Evolutionary conservation across 2,113 vertebrate species (phyloP).

Genomic region (Erythrocercus mccallii): DNA sequence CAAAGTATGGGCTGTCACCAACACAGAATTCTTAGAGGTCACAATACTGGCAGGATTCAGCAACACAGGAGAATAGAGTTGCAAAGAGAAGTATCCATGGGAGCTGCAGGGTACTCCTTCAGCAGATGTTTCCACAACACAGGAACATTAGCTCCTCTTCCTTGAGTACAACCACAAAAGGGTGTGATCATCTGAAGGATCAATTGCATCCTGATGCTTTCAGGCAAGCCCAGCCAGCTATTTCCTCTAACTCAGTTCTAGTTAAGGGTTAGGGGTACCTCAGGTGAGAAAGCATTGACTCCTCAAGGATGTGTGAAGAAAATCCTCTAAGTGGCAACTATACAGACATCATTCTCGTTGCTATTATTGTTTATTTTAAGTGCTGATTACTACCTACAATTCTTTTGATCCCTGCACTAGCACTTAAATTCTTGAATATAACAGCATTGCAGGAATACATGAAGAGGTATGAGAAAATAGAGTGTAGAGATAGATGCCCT

Average conservation of each 20-base stretch:
- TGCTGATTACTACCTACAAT: neutral
- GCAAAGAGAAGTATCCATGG: neutral
- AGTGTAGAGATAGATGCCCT: neutral
- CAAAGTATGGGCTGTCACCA: neutral
- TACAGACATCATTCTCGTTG: neutral
- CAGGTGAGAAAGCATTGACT: neutral
- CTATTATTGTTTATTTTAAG: neutral
- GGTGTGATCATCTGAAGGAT: neutral
- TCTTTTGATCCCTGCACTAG: neutral
- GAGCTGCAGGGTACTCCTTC: neutral
- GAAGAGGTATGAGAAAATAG: neutral
- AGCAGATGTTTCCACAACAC: neutral
- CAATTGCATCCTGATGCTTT: accelerated
- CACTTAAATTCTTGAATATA: neutral
- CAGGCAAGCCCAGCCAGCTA: neutral
- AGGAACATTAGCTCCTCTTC: neutral
- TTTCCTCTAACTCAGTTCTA: neutral
- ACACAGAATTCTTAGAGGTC: neutral
- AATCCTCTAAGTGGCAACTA: neutral
- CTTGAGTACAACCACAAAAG: neutral
- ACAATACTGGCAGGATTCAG: neutral
- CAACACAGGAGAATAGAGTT: neutral
- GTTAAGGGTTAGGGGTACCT: neutral
- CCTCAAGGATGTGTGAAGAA: neutral
- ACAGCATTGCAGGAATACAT: neutral